Percentiles rank a stretch among this genome's conserved stretches.
Conservation (phyloP, 2,888 invertebrate species). For the Pseudanteris insignis region DNA sequence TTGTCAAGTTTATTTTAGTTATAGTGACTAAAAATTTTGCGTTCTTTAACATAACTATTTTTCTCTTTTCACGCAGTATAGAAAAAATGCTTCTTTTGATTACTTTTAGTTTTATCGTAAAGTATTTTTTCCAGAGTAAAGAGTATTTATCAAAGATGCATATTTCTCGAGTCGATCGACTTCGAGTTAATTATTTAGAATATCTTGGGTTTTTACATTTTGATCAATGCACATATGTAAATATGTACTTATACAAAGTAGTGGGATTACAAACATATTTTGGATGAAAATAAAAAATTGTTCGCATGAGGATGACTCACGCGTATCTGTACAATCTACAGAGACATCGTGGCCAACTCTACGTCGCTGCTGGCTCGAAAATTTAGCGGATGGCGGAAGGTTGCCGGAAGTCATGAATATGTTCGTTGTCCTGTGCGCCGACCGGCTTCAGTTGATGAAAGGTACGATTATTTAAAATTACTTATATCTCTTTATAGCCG, state of each 20-base stretch:
- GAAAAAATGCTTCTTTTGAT: no score
- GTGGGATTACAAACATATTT: conserved; percentile 21
- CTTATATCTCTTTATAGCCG: no score
- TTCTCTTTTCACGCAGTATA: no score
- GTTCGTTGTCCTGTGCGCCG: conserved; percentile 62
- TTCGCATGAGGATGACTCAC: conserved; percentile 6
- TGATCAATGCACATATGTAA: conserved; percentile 20
- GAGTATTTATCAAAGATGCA: no score
- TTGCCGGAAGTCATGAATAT: conserved; percentile 60
- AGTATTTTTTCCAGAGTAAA: no score
- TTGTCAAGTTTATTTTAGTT: no score
- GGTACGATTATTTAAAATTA: no score
- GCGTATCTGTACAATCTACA: conserved; percentile 12
- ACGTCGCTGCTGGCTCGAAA: conserved; percentile 56
- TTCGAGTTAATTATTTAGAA: no score
- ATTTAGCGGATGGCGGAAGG: conserved; percentile 58
- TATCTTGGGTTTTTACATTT: conserved; percentile 3
- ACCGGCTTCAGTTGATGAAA: conserved; percentile 62
- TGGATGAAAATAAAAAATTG: conserved; percentile 7
- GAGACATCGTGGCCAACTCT: conserved; percentile 46
- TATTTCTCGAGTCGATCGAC: no score
- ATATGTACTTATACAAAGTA: conserved; percentile 32
- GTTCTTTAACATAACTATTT: no score
- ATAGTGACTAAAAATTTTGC: no score
- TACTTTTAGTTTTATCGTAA: background rate